Evolutionary conservation across 2,113 vertebrate species (phyloP), one percentile per base, ranked within the genome.

Genomic region (Kryptolebias marmoratus): DNA sequence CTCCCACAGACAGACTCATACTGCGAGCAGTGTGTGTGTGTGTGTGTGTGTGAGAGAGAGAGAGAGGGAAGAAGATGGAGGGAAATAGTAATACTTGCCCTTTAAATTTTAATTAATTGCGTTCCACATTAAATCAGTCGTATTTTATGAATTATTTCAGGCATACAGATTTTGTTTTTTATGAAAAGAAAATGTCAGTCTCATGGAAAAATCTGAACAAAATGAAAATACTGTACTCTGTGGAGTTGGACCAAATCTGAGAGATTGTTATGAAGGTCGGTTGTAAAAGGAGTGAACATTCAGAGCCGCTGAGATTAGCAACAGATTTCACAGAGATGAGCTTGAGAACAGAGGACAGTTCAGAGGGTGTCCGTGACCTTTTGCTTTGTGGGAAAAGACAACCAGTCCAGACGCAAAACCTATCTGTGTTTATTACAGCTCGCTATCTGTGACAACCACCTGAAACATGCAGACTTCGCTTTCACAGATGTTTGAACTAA

Each of bases 1-100:
- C 90, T 88, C 90, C 87, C 88, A 89, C 85, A 89, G 75, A 90
- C 87, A 90, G 71, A 74, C 86, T 60, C 11, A 71, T 32, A 87
- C 81, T 83, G 83, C 85, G 7, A 84, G 68, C 36, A 11, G 59
- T 57, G 69, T 32, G 13, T 18, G 52, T 53, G 68, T n/a, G 28
- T n/a, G 30, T 18, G 14, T 15, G 74, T 30, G 59, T 47, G 52
- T 44, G 61, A 11, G 7, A 69, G 68, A 31, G 59, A 31, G 59
- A 59, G 55, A 39, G 57, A 74, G 60, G 62, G 48, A 72, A 31
- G 48, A 59, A 44, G 39, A 54, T 11, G 13, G n/a, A 50, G 16
- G 11, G 49, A 79, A 75, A 73, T 32, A 50, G 31, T 44, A 52
- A 12, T 11, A 8, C 5, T 9, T 11, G 3, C 11, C 5, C 64